A percentile compares a stretch with the other conserved stretches of the same genome.
Evolutionary conservation across 2,113 vertebrate species (phyloP).

Genomic region (Myrmecophaga tridactyla): DNA sequence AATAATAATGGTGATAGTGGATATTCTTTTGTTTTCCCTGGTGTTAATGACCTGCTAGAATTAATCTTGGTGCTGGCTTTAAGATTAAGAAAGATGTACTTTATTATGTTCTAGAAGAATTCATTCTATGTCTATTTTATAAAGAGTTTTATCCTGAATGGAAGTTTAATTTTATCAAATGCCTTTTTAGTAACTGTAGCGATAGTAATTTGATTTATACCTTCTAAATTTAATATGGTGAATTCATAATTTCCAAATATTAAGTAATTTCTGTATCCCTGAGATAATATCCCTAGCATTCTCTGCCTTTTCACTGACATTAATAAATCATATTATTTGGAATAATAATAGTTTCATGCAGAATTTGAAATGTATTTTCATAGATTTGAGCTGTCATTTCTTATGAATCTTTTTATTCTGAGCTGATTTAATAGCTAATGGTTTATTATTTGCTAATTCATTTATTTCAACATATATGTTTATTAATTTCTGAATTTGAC

Average conservation of each 20-base stretch:
- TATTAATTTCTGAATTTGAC: not conserved
- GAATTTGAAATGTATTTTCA: not conserved
- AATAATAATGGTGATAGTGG: not conserved
- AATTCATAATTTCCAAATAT: not conserved
- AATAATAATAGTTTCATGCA: not conserved
- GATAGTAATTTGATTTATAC: too few relatives aligned
- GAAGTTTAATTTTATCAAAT: too few relatives aligned
- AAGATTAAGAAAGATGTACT: not conserved
- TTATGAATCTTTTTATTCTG: not conserved
- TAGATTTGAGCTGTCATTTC: not conserved
- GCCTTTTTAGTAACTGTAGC: too few relatives aligned
- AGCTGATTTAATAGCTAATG: not conserved
- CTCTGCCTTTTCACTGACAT: not conserved
- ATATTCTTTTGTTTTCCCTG: not conserved
- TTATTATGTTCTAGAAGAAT: not conserved
- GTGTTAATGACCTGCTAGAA: not conserved
- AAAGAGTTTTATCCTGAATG: too few relatives aligned
- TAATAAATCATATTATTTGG: not conserved
- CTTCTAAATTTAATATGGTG: not conserved
- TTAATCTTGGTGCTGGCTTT: conserved; percentile 3
- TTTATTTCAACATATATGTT: conserved; percentile 17
- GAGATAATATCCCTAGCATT: not conserved
- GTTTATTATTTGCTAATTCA: not conserved
- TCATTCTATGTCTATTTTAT: not conserved
- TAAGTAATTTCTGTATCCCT: not conserved